A percentile compares a stretch with the other conserved stretches of the same genome.
Evolutionary conservation across 2,797 vertebrate genomes (phyloP).

Genomic region (Podarcis lilfordi): DNA sequence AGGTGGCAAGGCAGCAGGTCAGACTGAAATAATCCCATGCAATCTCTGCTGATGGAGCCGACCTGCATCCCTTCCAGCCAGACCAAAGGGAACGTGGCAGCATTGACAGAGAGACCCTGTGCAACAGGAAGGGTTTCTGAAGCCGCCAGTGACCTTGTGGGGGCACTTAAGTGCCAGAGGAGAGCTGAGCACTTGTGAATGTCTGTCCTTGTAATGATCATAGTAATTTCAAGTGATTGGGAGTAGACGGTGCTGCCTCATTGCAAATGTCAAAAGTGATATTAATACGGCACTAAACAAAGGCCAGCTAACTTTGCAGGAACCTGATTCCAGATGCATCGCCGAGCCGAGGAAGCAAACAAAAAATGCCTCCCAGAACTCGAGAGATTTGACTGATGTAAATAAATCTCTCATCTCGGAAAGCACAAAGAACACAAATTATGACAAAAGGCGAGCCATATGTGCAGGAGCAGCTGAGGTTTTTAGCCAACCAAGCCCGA

Average conservation of each 20-base stretch:
- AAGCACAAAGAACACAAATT: slow-evolving; percentile 22
- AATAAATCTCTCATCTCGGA: neutral
- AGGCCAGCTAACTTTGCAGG: neutral
- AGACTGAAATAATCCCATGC: neutral
- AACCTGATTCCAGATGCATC: slow-evolving; percentile 22
- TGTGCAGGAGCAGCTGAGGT: slow-evolving; percentile 20
- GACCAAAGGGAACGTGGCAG: neutral
- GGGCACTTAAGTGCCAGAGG: neutral
- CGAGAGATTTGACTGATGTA: slow-evolving; percentile 14
- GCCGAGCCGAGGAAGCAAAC: neutral
- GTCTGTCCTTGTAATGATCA: neutral
- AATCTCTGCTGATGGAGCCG: neutral
- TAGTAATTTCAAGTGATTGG: slow-evolving; percentile 7
- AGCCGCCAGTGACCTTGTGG: neutral
- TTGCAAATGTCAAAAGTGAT: slow-evolving; percentile 22
- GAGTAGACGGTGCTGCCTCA: neutral
- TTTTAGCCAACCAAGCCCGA: neutral
- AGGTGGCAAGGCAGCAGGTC: neutral
- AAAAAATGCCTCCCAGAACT: slow-evolving; percentile 6
- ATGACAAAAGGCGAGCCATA: slow-evolving; percentile 23
- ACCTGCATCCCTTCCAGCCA: neutral
- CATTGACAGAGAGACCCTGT: neutral
- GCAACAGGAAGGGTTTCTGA: neutral
- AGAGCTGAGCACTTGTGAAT: neutral
- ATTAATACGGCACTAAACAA: slow-evolving; percentile 6